Evolutionary conservation across 1,140 invertebrate species (phyloP), one percentile per base, ranked within the genome.

Genomic region (Drosophila bipectinata): DNA sequence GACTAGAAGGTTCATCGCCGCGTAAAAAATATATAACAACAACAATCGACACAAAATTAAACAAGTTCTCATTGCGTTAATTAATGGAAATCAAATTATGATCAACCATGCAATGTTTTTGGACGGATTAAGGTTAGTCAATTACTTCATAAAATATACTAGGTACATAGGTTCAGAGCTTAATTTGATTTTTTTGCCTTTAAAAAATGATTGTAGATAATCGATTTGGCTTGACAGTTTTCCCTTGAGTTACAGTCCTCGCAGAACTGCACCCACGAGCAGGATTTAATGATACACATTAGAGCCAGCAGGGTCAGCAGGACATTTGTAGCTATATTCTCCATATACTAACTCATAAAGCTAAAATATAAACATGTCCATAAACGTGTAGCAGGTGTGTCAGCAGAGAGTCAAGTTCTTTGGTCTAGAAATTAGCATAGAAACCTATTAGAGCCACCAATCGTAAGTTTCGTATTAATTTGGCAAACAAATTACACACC

Each of bases 271-370:
- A 41, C 39, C 63, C 62, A 57, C 44, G 44, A 74, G 39, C 52
- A 51, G 15, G 32, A 48, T 61, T 72, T 74, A 84, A 82, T 84
- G 57, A 61, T 51, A 56, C 45, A 57, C 60, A 79, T 79, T 80
- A 71, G 52, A 37, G 5, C 9, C 7, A 12, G 8, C 18, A 37
- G 10, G 26, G 21, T 30, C 28, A 47, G 1, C 18, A 28, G 24
- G 30, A 41, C 37, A 55, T 15, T 69, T 69, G 26, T 69, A 37
- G 6, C 51, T 21, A 56, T n/a, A 30, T 69, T 24, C 10, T 28
- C 18, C 61, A 66, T 54, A 66, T 47, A 68, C 39, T 28, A 28
- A 6, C 39, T 32, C 28, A 72, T 12, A 49, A 39, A 62, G 18
- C 34, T 18, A 30, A 30, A 15, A 21, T 14, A 21, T 32, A 3